phyloP scores from a whole-genome alignment of 92 coral and sea anemone genomes.

The Blastomussa wellsi region DNA sequence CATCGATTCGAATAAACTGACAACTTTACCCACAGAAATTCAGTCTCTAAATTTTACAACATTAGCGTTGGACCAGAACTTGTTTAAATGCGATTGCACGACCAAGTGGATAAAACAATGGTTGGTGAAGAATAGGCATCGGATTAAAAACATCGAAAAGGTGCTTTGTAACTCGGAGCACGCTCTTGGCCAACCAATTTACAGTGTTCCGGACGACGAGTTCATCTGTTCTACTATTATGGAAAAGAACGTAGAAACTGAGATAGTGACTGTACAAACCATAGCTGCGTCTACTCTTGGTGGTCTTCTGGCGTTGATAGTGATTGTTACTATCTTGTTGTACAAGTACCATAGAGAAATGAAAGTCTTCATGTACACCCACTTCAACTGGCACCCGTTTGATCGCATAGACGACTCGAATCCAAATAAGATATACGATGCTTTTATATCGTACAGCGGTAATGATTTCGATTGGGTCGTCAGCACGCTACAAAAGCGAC shows the following conservation, averaged over 20 bases:
- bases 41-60: constrained; percentile 22
- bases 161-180: constrained; percentile 57
- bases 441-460: constrained; percentile 71
- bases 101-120: constrained; percentile 67
- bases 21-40: constrained; percentile 45
- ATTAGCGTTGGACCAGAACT: constrained; percentile 54
- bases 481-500: constrained; percentile 44
- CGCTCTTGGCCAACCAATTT: constrained; percentile 48
- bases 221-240: constrained; percentile 38
- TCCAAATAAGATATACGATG: constrained; percentile 69
- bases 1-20: constrained; percentile 58
- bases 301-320: neutral
- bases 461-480: constrained; percentile 65
- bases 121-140: constrained; percentile 45
- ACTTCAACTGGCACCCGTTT: constrained; percentile 84
- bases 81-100: constrained; percentile 66
- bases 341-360: constrained; percentile 63
- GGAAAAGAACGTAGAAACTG: neutral
- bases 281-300: constrained; percentile 1
- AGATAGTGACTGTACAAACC: neutral
- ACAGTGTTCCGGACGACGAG: constrained; percentile 30
- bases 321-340: constrained; percentile 3
- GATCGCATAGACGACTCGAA: constrained; percentile 78
- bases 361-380: constrained; percentile 66
- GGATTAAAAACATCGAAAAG: constrained; percentile 35